These are phyloP conservation scores for Tromatobia lineatoria DNA, from an alignment of 2,888 invertebrate species.

Conservation along the genomic window DNA sequence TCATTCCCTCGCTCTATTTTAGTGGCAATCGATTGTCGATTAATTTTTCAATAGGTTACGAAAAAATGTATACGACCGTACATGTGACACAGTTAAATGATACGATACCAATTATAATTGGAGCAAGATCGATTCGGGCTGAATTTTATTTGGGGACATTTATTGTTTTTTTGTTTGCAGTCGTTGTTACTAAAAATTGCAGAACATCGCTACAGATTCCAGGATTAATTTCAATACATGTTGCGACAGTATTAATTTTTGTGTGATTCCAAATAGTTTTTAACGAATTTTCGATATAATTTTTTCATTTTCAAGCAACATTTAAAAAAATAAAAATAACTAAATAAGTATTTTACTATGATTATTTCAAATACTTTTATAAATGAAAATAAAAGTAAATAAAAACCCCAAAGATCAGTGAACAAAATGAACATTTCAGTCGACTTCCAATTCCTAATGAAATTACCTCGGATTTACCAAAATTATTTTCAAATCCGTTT, in stretches of 20 bases:
- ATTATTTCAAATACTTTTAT: too few species aligned
- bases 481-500: background rate
- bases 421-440: background rate
- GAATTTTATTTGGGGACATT: background rate
- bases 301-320: too few species aligned
- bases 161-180: background rate
- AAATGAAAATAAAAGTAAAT: too few species aligned
- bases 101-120: background rate
- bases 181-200: background rate
- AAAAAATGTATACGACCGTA: background rate
- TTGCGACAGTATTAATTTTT: background rate
- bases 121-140: background rate
- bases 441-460: background rate
- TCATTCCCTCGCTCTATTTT: conserved; percentile 17
- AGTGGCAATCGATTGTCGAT: background rate
- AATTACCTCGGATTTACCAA: background rate
- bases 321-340: too few species aligned
- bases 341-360: too few species aligned
- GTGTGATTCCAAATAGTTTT: background rate
- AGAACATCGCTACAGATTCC: background rate
- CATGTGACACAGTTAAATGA: background rate
- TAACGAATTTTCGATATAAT: background rate
- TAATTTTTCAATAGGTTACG: background rate
- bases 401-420: background rate
- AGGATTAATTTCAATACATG: background rate